These are phyloP conservation scores for Polydrusus tereticollis DNA, from an alignment of 2,888 invertebrate genomes.

Conservation along the genomic window DNA sequence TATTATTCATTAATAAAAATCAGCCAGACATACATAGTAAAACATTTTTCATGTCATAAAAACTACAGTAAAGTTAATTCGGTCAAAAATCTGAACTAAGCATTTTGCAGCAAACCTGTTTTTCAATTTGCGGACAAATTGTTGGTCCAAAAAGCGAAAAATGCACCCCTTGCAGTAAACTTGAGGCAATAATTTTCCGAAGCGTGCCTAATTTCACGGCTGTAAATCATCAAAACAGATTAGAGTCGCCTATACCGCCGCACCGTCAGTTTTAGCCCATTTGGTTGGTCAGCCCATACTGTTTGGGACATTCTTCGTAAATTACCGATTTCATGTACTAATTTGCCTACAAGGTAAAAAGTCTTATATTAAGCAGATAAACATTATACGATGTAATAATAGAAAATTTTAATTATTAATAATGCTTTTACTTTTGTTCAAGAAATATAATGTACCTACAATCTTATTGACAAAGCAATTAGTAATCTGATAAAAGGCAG, in stretches of 20 bases:
- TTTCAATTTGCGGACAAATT: constrained; percentile 46
- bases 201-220: constrained; percentile 44
- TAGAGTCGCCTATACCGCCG: constrained; percentile 43
- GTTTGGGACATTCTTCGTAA: constrained; percentile 21
- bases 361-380: no score
- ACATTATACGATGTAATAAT: no score
- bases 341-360: no score
- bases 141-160: constrained; percentile 41
- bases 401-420: no score
- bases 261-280: constrained; percentile 41
- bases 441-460: no score
- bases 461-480: no score
- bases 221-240: constrained; percentile 46
- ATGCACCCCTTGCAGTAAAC: constrained; percentile 46
- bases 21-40: neutral
- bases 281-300: constrained; percentile 37
- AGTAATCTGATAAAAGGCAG: no score
- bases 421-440: no score
- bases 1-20: neutral
- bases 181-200: constrained; percentile 44
- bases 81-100: constrained; percentile 38
- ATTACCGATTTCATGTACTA: neutral
- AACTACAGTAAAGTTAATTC: constrained; percentile 24
- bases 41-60: constrained; percentile 11
- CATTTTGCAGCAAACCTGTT: constrained; percentile 33